phyloP scores from a whole-genome alignment of 2,797 vertebrate species.

The Acipenser transmontanus region DNA sequence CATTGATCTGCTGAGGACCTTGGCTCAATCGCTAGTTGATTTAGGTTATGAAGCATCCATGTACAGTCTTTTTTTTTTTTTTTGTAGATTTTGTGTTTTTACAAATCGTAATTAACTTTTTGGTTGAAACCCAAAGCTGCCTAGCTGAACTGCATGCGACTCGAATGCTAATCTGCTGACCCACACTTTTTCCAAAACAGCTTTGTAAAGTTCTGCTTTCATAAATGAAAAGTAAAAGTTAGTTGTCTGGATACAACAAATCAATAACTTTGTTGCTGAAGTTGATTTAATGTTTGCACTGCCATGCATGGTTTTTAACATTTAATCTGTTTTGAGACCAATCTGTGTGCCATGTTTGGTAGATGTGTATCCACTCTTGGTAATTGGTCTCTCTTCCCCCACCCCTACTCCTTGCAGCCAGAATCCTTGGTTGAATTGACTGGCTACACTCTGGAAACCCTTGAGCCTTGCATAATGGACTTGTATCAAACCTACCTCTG shows the following conservation, averaged over 20 bases:
- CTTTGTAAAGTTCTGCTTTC: not conserved
- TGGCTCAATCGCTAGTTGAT: too few relatives aligned
- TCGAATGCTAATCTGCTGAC: too few relatives aligned
- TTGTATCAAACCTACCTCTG: slow-evolving; percentile 77
- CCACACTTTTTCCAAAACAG: not conserved
- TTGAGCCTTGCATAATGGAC: slow-evolving; percentile 82
- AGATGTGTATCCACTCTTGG: not conserved
- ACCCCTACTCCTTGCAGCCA: slow-evolving; percentile 49
- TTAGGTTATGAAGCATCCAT: too few relatives aligned
- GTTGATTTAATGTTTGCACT: not conserved
- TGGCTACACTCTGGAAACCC: slow-evolving; percentile 74
- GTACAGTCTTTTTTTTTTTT: too few relatives aligned
- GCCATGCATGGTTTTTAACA: not conserved
- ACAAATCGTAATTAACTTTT: too few relatives aligned
- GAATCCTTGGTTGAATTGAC: slow-evolving; percentile 65
- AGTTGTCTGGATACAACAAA: slow-evolving; percentile 10
- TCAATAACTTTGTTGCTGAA: not conserved
- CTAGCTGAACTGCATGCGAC: too few relatives aligned
- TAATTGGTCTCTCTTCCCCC: too few relatives aligned
- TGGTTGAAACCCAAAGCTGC: too few relatives aligned
- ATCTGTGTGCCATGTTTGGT: not conserved
- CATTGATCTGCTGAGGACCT: too few relatives aligned
- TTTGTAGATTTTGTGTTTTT: too few relatives aligned
- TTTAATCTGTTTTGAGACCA: not conserved
- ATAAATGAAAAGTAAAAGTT: not conserved